A percentile compares a stretch with the other conserved stretches of the same genome.
phyloP scores from a whole-genome alignment of 2,113 vertebrate species.

The human (Homo sapiens) region GRCh38 chr17:19547001-19547500 shows the following conservation, averaged over 20 bases:
- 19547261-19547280: neutral
- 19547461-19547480: too few species aligned
- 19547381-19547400: too few species aligned
- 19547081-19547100: neutral
- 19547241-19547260: neutral
- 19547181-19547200: neutral
- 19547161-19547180: neutral
- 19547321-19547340: neutral
- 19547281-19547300: neutral
- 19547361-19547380: too few species aligned
- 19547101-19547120: too few species aligned
- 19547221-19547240: neutral
- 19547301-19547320: neutral
- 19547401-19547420: too few species aligned
- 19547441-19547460: too few species aligned
- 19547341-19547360: too few species aligned
- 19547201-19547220: neutral
- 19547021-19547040: rapidly evolving
- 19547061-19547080: too few species aligned
- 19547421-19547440: too few species aligned
- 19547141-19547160: neutral
- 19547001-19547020: neutral
- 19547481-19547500: too few species aligned
- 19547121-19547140: too few species aligned
- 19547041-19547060: neutral